Conservation (phyloP, 1,140 invertebrate genomes). For the Procambarus virginalis region DNA sequence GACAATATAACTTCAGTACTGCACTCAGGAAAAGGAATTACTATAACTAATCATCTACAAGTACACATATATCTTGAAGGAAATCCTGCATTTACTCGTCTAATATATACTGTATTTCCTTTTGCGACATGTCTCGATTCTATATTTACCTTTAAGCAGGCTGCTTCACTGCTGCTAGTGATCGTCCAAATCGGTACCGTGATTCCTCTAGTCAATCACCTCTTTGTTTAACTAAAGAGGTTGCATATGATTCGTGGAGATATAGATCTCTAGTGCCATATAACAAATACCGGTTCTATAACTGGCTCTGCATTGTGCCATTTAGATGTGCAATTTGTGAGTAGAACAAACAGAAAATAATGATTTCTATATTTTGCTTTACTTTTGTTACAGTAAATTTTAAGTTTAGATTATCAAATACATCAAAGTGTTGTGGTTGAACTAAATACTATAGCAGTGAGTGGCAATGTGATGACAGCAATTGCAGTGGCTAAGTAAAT, state of each 20-base stretch:
- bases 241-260: slow-evolving; percentile 2
- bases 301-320: not conserved
- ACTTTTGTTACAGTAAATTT: not conserved
- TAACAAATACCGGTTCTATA: not conserved
- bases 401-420: not conserved
- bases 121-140: not conserved
- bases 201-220: slow-evolving; percentile 29
- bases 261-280: slow-evolving; percentile 11
- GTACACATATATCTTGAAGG: not conserved
- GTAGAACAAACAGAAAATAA: not conserved
- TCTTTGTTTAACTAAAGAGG: slow-evolving; percentile 8
- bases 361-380: not conserved
- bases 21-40: not conserved
- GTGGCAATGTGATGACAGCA: not conserved
- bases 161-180: slow-evolving; percentile 13
- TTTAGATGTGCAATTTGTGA: not conserved
- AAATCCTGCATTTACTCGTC: not conserved
- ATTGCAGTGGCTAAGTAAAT: not conserved
- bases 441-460: too few species aligned
- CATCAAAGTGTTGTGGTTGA: not conserved
- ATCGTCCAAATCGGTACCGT: slow-evolving; percentile 1
- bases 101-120: slow-evolving; percentile 17
- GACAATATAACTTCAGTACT: not conserved
- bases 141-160: not conserved
- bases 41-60: not conserved